Evolutionary conservation across 2,113 vertebrate species (phyloP), one percentile per base, ranked within the genome.

Genomic region (Sciurus niger): DNA sequence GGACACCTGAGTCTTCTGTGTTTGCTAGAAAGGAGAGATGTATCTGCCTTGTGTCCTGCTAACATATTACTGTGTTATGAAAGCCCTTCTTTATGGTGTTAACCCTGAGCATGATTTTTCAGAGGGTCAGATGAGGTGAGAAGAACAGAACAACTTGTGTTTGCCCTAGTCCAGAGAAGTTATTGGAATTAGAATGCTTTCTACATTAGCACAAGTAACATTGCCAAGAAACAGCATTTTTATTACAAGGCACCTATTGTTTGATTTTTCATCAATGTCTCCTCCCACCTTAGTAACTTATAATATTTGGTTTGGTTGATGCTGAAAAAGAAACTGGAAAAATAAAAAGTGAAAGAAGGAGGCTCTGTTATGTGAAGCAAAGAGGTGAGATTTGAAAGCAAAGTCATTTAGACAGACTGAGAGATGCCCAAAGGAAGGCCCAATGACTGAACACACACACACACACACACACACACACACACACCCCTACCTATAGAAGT

Each of bases 311-410:
- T 46, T 83, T 84, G 14, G 40, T 51, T 73, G 43, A 34, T 51
- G 22, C 40, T 40, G 12, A 87, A 73, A 95, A 88, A 53, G 40
- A 68, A 60, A 74, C 22, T 77, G 20, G 28, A 77, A 77, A 88
- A 80, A 93, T 74, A 82, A 53, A 51, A 77, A 78, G 14, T 84
- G 8, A 90, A 87, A 53, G 24, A 86, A 60, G 8, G 55, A 85
- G 37, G 6, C 14, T 78, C 55, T 28, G 12, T 5, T 63, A 43
- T n/a, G 8, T 40, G 13, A 72, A 46, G 6, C n/a, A 77, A 77
- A 5, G 58, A 89, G 17, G 3, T 92, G 34, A 58, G 28, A 89
- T 88, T 92, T 55, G 18, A 92, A 90, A 92, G 51, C 53, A 94
- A 94, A 48, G 25, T 34, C 9, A 78, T 48, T 88, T 73, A 84